These are phyloP conservation scores for Papilio demoleus DNA, from an alignment of 2,888 invertebrate genomes.

Conservation along the genomic window DNA sequence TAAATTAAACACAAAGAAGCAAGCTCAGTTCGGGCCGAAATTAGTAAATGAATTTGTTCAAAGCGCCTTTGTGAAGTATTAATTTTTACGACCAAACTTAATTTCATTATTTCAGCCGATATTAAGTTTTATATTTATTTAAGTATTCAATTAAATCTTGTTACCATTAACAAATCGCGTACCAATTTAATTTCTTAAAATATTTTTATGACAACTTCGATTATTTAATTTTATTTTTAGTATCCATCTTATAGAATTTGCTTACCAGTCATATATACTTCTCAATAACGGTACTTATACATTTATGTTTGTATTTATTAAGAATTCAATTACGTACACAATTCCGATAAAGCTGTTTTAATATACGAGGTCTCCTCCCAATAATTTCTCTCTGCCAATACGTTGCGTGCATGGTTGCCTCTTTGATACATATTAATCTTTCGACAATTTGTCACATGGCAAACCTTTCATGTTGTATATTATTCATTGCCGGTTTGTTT, in stretches of 20 bases:
- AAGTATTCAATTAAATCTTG: background rate
- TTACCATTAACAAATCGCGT: background rate
- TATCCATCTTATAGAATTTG: background rate
- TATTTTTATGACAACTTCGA: background rate
- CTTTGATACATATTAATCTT: conserved; percentile 39
- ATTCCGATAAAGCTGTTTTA: conserved; percentile 41
- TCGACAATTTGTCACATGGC: conserved; percentile 38
- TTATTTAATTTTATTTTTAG: background rate
- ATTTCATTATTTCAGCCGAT: background rate
- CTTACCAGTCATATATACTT: background rate
- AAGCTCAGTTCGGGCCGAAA: conserved; percentile 5
- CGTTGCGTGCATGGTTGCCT: conserved; percentile 31
- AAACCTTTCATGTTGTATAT: conserved; percentile 35
- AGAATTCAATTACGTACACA: conserved; percentile 44
- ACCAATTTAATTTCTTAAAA: background rate
- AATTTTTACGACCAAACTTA: conserved; percentile 18
- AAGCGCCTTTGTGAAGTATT: conserved; percentile 23
- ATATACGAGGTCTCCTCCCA: conserved; percentile 39
- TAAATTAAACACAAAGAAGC: conserved; percentile 6
- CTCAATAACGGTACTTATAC: conserved; percentile 34
- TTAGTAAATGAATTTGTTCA: conserved; percentile 6
- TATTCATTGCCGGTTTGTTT: conserved; percentile 18
- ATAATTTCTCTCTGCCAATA: conserved; percentile 39
- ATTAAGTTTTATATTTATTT: background rate
- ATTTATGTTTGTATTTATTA: conserved; percentile 40